These are phyloP conservation scores for Aromia moschata DNA, from an alignment of 2,888 invertebrate species.

Conservation along the genomic window DNA sequence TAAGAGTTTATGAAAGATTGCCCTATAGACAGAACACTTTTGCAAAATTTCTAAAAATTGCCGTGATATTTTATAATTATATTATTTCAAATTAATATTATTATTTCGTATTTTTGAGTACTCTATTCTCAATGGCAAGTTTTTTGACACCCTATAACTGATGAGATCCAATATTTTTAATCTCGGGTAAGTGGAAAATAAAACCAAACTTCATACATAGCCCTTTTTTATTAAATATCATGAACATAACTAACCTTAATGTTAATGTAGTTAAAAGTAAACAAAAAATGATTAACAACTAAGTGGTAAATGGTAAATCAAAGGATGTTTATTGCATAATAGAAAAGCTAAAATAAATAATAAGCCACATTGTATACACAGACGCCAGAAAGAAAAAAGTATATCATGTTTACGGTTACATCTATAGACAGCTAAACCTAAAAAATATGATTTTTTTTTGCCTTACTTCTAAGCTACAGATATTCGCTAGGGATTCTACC, in stretches of 20 bases:
- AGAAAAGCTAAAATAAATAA: conserved; percentile 42
- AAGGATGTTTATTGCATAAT: conserved; percentile 28
- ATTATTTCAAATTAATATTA: no score
- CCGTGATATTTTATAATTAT: no score
- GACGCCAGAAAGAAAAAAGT: conserved; percentile 31
- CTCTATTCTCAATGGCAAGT: no score
- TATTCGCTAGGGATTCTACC: conserved; percentile 25
- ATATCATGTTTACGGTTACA: conserved; percentile 21
- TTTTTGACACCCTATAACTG: no score
- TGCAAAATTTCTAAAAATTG: no score
- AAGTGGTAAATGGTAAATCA: conserved; percentile 23
- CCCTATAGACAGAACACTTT: no score
- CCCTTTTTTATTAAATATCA: conserved; percentile 43
- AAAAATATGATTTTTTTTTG: conserved; percentile 26
- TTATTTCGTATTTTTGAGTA: no score
- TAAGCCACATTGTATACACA: conserved; percentile 39
- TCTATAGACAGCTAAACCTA: conserved; percentile 28
- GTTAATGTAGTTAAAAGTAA: conserved; percentile 34
- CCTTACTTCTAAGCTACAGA: conserved; percentile 30
- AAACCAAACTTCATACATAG: conserved; percentile 22
- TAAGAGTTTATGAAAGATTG: no score
- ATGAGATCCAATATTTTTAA: no score
- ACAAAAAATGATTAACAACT: conserved; percentile 34
- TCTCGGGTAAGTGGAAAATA: background rate
- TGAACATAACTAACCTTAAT: conserved; percentile 38